Conservation (phyloP, 2,888 invertebrate genomes). For the Prenolepis imparis region DNA sequence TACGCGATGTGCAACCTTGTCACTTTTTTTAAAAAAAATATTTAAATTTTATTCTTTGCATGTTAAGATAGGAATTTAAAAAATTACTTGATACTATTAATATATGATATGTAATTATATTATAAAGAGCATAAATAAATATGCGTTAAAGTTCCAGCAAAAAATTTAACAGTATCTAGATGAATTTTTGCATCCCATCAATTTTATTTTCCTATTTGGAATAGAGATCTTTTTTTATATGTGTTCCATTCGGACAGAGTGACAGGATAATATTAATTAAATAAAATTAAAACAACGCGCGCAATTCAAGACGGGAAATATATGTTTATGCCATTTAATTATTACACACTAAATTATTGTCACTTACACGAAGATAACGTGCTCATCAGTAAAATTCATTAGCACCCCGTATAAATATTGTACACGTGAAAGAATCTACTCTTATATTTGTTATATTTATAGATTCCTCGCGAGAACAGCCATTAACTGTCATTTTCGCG, state of each 20-base stretch:
- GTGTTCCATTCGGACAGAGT: not conserved
- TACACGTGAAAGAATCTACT: not conserved
- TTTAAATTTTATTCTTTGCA: not conserved
- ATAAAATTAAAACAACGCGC: not conserved
- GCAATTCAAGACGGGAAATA: not conserved
- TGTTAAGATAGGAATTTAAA: not conserved
- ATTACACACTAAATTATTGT: constrained; percentile 9
- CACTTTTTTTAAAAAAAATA: not conserved
- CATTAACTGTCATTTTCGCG: constrained; percentile 25
- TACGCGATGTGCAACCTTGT: not conserved
- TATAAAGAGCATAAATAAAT: not conserved
- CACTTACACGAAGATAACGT: not conserved
- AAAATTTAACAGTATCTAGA: not conserved
- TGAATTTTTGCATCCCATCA: not conserved
- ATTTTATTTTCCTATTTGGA: not conserved
- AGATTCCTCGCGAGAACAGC: not conserved
- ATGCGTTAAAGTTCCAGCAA: not conserved
- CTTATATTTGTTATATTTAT: not conserved
- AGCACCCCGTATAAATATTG: not conserved
- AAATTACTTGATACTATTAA: not conserved
- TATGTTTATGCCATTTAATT: not conserved
- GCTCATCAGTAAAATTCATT: not conserved
- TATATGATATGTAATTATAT: not conserved
- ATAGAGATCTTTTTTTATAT: not conserved
- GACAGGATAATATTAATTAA: not conserved